Conservation (phyloP, 2,113 vertebrate genomes). For the Triplophysa siluroides region DNA sequence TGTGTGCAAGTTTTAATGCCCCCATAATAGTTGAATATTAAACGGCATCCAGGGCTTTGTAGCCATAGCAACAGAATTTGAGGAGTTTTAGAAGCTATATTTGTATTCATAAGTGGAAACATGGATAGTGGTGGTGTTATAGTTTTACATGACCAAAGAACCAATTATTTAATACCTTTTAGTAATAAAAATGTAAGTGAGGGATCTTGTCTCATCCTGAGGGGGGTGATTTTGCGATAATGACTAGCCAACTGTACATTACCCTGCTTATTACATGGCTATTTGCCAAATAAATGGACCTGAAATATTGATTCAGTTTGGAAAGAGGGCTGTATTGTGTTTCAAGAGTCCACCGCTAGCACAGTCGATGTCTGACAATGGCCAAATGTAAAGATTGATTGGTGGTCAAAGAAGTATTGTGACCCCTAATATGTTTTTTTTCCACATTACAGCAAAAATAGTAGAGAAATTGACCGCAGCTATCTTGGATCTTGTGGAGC, state of each 20-base stretch:
- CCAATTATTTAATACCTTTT: no score
- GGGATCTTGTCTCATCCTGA: background rate
- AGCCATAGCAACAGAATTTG: background rate
- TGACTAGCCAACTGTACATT: background rate
- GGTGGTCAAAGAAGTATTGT: background rate
- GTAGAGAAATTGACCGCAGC: conserved; percentile 89
- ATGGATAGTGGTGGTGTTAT: background rate
- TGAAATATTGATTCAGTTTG: background rate
- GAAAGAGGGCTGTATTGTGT: no score
- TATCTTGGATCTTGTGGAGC: conserved; percentile 90
- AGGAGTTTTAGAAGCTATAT: background rate
- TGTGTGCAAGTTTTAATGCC: background rate
- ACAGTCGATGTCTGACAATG: no score
- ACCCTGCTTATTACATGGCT: background rate
- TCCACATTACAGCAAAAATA: conserved; percentile 75
- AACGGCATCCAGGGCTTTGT: background rate
- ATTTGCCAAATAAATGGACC: background rate
- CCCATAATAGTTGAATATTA: no score
- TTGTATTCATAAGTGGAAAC: background rate
- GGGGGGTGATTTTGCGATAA: background rate
- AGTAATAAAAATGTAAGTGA: no score
- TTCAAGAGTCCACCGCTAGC: no score
- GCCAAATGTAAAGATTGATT: no score
- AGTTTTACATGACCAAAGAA: background rate
- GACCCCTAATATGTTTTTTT: background rate